Percentiles rank a stretch among this genome's conserved stretches.
Conservation (phyloP, 2,113 vertebrate genomes). For the Heliornis fulica region DNA sequence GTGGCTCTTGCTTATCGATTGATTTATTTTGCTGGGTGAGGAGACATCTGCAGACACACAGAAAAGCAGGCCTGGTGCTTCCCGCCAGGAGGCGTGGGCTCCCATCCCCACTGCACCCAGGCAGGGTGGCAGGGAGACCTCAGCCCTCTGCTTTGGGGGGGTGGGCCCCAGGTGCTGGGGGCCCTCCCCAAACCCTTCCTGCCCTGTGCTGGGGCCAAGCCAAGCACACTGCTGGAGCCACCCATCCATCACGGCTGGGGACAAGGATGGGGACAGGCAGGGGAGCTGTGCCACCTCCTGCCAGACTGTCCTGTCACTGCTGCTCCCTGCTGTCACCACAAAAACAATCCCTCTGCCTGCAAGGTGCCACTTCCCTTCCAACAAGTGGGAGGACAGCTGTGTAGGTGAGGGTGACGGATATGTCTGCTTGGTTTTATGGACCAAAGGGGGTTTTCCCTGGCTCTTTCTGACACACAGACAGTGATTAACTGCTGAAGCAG, state of each 20-base stretch:
- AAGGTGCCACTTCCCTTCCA: not conserved
- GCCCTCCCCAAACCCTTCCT: not conserved
- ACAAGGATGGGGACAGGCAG: not conserved
- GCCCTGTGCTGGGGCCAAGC: fast-evolving
- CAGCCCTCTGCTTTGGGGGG: not conserved
- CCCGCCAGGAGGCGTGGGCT: not conserved
- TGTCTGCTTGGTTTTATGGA: not conserved
- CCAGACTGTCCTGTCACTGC: fast-evolving
- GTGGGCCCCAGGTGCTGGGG: not conserved
- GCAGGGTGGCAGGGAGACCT: fast-evolving
- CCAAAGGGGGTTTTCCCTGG: not conserved
- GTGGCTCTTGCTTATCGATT: constrained; percentile 15
- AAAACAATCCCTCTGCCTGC: not conserved
- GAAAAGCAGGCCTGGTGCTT: not conserved
- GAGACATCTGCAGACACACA: constrained; percentile 1
- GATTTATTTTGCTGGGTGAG: constrained; percentile 19
- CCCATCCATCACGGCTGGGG: not conserved
- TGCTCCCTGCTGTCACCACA: not conserved
- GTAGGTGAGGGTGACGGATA: not conserved
- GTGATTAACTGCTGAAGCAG: not conserved
- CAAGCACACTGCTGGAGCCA: not conserved
- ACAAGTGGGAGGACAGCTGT: fast-evolving
- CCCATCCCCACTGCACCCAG: fast-evolving
- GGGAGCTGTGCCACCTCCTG: not conserved
- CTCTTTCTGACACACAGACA: not conserved